Base-by-base conservation (phyloP, 2,888 invertebrate species). In the Standfussiana lucernea region DNA sequence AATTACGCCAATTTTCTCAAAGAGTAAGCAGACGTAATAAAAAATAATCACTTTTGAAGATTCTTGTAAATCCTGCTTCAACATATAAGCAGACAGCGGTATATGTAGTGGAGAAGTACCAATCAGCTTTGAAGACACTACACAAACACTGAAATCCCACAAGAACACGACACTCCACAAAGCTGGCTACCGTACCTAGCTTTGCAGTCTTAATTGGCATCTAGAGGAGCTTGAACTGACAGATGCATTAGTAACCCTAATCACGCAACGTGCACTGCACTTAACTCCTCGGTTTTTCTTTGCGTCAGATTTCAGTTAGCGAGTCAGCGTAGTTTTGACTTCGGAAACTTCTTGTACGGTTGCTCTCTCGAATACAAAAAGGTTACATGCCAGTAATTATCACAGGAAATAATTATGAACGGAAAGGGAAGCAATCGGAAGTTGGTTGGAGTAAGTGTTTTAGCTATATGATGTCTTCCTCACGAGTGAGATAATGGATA, bases 191-290 rank as follows among this genome's bases (percentile, higher is more conserved):
- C 6, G 15, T 28, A 68, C 42, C 45, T 66, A 56, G 59, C 65
- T 66, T 61, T 59, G 61, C 61, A 47, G 70, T 79, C 56, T 50
- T 79, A 73, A 84, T 73, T 66, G 50, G 62, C 62, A 50, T 68
- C 62, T 18, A 56, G 47, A 42, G 56, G 47, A 70, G 66, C 61
- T 78, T 62, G 61, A 67, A 67, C 83, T 66, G 75, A 67, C 84
- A 74, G 56, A 13, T 79, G 56, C 78, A 73, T 82, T 84, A 50
- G 66, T 70, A 40, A 70, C 69, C 67, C 80, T 82, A 84, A 82
- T 82, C 80, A 82, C 70, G 69, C 42, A 72, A 56, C 53, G 65
- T 3, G 69, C 69, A 24, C 35, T 67, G 82, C 70, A 75, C 70
- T 82, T 71, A 35, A 56, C 47, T 56, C 35, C 56, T 62, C 32